Conservation (phyloP, 2,888 invertebrate species). For the Himalopsyche anomala region DNA sequence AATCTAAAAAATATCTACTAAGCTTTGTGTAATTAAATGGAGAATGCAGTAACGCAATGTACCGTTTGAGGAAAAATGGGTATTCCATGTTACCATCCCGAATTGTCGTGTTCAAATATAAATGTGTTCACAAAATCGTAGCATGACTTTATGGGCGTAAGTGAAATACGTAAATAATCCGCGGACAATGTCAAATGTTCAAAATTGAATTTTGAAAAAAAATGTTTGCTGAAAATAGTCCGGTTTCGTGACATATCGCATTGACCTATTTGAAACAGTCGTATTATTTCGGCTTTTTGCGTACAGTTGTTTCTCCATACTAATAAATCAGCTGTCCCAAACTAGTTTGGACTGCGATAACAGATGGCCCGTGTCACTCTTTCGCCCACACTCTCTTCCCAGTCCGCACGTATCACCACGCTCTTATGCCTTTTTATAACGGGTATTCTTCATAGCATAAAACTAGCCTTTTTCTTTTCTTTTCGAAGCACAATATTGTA, state of each 20-base stretch:
- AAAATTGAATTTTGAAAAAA: slow-evolving; percentile 19
- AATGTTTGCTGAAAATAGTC: slow-evolving; percentile 1
- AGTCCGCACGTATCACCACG: background rate
- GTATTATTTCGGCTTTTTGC: slow-evolving; percentile 27
- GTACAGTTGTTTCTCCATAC: slow-evolving; percentile 40
- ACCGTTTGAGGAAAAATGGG: too few relatives aligned
- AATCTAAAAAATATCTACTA: too few relatives aligned
- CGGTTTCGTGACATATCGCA: slow-evolving; percentile 14
- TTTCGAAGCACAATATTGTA: too few relatives aligned
- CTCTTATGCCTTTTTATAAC: background rate
- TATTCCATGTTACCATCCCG: too few relatives aligned
- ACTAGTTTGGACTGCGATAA: slow-evolving; percentile 39
- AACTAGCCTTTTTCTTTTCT: too few relatives aligned
- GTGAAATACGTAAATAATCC: slow-evolving; percentile 5
- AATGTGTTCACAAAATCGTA: too few relatives aligned
- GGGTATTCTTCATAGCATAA: too few relatives aligned
- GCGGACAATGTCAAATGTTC: slow-evolving; percentile 5
- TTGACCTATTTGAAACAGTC: slow-evolving; percentile 42
- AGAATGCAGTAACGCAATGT: too few relatives aligned
- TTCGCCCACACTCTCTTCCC: background rate
- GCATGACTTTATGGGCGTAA: too few relatives aligned
- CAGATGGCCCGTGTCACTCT: slow-evolving; percentile 39
- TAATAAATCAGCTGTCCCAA: slow-evolving; percentile 38
- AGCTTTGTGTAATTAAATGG: too few relatives aligned
- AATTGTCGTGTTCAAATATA: too few relatives aligned